Evolutionary conservation across 2,797 vertebrate species (phyloP).

Genomic region (Lepus oiostolus): DNA sequence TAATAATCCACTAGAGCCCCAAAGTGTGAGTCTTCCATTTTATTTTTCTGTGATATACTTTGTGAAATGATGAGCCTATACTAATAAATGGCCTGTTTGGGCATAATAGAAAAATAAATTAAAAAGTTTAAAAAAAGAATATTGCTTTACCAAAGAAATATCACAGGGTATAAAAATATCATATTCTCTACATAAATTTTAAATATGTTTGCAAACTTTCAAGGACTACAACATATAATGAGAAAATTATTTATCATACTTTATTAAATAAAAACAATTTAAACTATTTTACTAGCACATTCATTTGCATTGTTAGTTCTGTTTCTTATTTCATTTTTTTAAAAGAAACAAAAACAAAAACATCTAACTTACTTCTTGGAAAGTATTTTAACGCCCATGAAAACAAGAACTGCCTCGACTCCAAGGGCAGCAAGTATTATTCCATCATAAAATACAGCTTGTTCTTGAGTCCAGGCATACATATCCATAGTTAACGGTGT

Average conservation of each 20-base stretch:
- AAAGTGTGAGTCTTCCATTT: background rate
- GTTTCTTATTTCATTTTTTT: constrained; percentile 17
- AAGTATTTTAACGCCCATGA: constrained; percentile 93
- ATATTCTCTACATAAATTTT: constrained; percentile 29
- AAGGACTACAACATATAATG: constrained; percentile 40
- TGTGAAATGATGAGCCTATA: constrained; percentile 74
- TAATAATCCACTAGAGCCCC: background rate
- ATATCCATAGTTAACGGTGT: constrained; percentile 99
- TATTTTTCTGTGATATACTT: constrained; percentile 74
- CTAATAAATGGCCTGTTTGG: constrained; percentile 84
- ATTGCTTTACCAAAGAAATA: constrained; percentile 52
- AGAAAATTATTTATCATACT: background rate
- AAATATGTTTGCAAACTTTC: constrained; percentile 28
- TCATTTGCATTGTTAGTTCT: constrained; percentile 10
- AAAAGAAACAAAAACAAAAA: constrained; percentile 52
- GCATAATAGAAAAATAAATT: background rate
- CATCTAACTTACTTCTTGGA: constrained; percentile 91
- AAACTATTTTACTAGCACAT: background rate
- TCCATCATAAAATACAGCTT: constrained; percentile 96
- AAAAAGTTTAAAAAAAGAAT: background rate
- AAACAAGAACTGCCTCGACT: constrained; percentile 94
- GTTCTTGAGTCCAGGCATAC: constrained; percentile 96
- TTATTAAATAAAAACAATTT: constrained; percentile 9
- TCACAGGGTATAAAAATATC: background rate
- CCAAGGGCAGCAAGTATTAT: constrained; percentile 95